Base-by-base conservation (phyloP, 2,888 invertebrate species). In the Ernsta delagoae region DNA sequence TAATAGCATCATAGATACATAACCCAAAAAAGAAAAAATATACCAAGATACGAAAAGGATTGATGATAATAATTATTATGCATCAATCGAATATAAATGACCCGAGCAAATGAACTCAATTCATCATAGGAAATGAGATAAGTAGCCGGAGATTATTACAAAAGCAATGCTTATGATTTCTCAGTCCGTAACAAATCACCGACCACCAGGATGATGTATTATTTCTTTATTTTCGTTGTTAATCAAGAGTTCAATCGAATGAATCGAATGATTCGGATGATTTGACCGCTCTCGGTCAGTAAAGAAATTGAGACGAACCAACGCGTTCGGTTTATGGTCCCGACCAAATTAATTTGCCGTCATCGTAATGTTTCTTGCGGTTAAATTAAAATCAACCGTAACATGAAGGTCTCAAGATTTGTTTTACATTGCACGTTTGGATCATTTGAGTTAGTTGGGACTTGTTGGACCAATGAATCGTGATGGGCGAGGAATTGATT, bases 401-500 rank as follows among this genome's bases (percentile, higher is more conserved):
- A 61, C 0, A 7, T 8, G 0, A 61, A n/a, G 0, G 11, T 0
- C 24, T 16, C 56, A 62, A 24, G 45, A 36, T 36, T 12, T 12
- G 8, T 57, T 68, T 48, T 56, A 2, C 24, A 24, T 11, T 12
- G 16, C 12, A 56, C 24, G 4, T 24, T 34, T 34, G 7, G 12
- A 24, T 36, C 39, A 31, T 62, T 62, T 62, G 9, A 61, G 67
- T 61, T 62, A 61, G 45, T 45, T 45, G 45, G 67, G 1, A 45
- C 63, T 70, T 63, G 60, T 65, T 56, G 36, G 48, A 63, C 39
- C 62, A 73, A 73, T 68, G 76, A 78, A 78, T 80, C 79, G 79
- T 81, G 82, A 84, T 80, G 81, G 78, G 76, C 77, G 77, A 77
- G 75, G 75, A 86, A 87, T 87, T 85, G 84, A 87, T 87, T 86